These are phyloP conservation scores for Philereme vetulata DNA, from an alignment of 2,888 invertebrate species.

Conservation along the genomic window DNA sequence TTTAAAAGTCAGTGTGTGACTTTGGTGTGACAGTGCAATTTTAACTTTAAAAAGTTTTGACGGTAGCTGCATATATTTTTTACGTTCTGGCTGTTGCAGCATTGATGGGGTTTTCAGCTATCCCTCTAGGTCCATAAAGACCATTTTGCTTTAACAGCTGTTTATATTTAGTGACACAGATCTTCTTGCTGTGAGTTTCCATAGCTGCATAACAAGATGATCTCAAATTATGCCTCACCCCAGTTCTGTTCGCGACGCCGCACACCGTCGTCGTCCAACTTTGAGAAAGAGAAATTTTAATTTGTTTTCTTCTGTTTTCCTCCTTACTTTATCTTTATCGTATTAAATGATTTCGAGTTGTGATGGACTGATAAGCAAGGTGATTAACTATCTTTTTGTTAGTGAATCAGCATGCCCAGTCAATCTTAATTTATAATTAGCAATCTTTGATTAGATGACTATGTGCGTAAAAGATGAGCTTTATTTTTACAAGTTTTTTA, in stretches of 20 bases:
- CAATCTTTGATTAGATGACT: too few relatives aligned
- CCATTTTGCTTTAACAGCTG: too few relatives aligned
- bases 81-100: too few relatives aligned
- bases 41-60: not conserved
- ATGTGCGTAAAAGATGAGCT: too few relatives aligned
- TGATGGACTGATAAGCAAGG: slow-evolving; percentile 31
- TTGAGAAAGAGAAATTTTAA: slow-evolving; percentile 42
- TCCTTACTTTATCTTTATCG: slow-evolving; percentile 33
- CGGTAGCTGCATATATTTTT: too few relatives aligned
- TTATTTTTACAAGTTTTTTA: not conserved
- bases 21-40: too few relatives aligned
- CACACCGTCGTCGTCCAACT: slow-evolving; percentile 28
- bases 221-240: slow-evolving; percentile 51
- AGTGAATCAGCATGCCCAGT: slow-evolving; percentile 2
- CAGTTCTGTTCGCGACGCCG: slow-evolving; percentile 41
- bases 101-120: too few relatives aligned
- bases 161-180: not conserved
- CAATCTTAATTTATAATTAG: not conserved
- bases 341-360: slow-evolving; percentile 36
- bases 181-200: slow-evolving; percentile 45
- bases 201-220: slow-evolving; percentile 57
- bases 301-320: slow-evolving; percentile 38
- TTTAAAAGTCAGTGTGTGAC: too few relatives aligned
- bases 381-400: slow-evolving; percentile 23
- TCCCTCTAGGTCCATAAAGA: too few relatives aligned